Conservation (phyloP, 1,140 invertebrate species). For the Atta texana region DNA sequence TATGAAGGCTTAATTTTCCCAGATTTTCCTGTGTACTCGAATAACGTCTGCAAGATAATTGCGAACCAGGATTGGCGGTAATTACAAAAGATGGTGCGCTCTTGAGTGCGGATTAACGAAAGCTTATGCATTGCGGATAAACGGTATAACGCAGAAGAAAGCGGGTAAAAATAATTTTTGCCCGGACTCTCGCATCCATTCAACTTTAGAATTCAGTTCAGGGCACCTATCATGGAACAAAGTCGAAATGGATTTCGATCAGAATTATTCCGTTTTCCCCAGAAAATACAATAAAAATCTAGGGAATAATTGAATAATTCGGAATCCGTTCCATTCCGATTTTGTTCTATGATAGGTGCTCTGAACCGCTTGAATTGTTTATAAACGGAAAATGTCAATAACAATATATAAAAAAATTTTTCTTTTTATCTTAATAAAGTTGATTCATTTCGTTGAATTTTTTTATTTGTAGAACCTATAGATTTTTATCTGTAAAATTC, state of each 20-base stretch:
- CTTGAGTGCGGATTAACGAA: conserved; percentile 29
- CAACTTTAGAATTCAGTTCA: not conserved
- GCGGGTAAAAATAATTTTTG: not conserved
- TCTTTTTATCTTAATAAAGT: not conserved
- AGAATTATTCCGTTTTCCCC: too few species aligned
- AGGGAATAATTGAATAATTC: too few species aligned
- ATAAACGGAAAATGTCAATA: not conserved
- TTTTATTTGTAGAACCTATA: not conserved
- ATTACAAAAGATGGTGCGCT: conserved; percentile 53
- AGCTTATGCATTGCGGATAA: conserved; percentile 14
- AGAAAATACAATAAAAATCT: too few species aligned
- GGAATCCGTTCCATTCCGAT: too few species aligned
- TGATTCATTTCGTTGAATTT: not conserved
- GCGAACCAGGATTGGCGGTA: conserved; percentile 57
- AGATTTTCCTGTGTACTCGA: not conserved
- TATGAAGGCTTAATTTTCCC: conserved; percentile 50
- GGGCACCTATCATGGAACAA: too few species aligned
- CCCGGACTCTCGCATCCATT: not conserved
- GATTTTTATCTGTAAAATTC: not conserved
- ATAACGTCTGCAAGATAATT: conserved; percentile 51
- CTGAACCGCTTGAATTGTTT: conserved; percentile 17
- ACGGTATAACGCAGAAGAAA: not conserved
- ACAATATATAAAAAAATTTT: not conserved
- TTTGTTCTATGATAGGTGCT: too few species aligned
- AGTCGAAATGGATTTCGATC: too few species aligned